Conservation (phyloP, 64 coral and sea anemone species). For the Stichodactyla helianthus region DNA sequence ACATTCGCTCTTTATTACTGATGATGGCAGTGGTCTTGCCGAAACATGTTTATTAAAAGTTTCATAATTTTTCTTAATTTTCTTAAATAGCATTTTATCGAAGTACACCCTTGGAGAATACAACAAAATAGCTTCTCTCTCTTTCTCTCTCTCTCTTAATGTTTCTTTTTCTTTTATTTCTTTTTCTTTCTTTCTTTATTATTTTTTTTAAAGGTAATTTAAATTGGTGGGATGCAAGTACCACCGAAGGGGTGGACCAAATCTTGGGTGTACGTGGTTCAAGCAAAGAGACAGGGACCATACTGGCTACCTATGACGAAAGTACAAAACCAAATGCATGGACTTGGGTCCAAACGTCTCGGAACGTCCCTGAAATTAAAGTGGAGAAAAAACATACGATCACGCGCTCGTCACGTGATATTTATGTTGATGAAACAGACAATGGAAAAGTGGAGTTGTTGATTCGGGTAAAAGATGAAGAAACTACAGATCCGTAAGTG, state of each 20-base stretch:
- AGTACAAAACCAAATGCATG: slow-evolving; percentile 17
- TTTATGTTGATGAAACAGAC: slow-evolving; percentile 11
- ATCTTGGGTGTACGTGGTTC: background rate
- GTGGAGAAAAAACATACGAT: background rate
- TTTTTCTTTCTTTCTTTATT: no score
- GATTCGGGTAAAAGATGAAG: background rate
- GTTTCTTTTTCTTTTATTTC: no score
- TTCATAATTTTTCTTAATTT: no score
- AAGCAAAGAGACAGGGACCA: background rate
- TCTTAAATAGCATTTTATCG: no score
- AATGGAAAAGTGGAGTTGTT: background rate
- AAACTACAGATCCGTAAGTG: slow-evolving; percentile 1
- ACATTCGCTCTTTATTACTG: no score
- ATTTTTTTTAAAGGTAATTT: background rate
- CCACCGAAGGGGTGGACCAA: background rate
- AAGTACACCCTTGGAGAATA: no score
- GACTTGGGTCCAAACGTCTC: background rate
- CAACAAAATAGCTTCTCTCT: background rate
- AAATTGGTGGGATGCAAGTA: background rate
- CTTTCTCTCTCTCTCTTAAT: background rate
- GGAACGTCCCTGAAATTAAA: background rate
- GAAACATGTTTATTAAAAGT: no score
- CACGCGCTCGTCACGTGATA: background rate
- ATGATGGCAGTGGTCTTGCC: no score
- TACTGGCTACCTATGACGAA: slow-evolving; percentile 19